Evolutionary conservation across 2,113 vertebrate species (phyloP), one percentile per base, ranked within the genome.

Genomic region (Sander lucioperca): DNA sequence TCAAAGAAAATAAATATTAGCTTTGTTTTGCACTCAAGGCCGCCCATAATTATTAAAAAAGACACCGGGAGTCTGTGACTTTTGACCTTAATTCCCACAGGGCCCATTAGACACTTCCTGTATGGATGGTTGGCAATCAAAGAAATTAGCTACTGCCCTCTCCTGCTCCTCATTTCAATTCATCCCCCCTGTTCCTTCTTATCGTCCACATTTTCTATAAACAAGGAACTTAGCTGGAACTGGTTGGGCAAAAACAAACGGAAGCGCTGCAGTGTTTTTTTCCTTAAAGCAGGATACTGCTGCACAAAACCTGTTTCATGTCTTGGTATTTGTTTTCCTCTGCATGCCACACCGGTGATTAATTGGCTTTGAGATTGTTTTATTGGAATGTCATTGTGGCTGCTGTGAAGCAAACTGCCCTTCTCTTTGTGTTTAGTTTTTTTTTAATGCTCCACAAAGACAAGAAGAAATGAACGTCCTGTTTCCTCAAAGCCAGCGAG

Each of bases 211-310:
- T 80, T 82, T 77, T 50, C 45, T 14, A 66, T 11, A 86, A 93
- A 83, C 90, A 86, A 94, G 93, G 92, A 95, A 95, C 94, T 92
- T 94, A 85, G 84, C 78, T 85, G 91, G 85, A 90, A 86, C 80
- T 73, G 1, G 43, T 82, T 71, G 85, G 88, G 87, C 90, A 84
- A 95, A 96, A 95, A 95, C 94, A 96, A 93, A 73, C 89, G 96
- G 95, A 96, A 96, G 89, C 27, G 71, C 85, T 74, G 92, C 87
- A 79, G 86, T 92, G 93, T 94, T 94, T 93, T 70, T 94, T 95
- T 92, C 62, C 92, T 91, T 91, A 54, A 92, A 94, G 92, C 95
- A 93, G 95, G 95, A 96, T 92, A 81, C 83, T 30, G 86, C 80
- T 54, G 72, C 85, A 77, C 65, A 84, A 64, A 84, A 76, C 0